Percentiles rank a stretch among this genome's conserved stretches.
Evolutionary conservation across 2,888 invertebrate genomes (phyloP).

Genomic region (Phortica okadai): DNA sequence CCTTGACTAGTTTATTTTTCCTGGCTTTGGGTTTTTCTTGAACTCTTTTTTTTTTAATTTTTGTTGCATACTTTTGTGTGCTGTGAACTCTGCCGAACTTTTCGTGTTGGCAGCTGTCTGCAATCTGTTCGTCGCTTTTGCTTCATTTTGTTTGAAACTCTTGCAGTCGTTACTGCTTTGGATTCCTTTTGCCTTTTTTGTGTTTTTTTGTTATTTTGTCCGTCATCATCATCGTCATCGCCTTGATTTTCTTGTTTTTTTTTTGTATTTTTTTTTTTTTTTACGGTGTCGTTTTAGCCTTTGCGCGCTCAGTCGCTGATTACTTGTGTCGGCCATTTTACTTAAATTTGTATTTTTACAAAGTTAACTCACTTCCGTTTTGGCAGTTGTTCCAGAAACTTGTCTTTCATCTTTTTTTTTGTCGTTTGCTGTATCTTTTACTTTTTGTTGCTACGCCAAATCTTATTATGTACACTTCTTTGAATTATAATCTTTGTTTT

Average conservation of each 20-base stretch:
- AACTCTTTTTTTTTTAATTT: not conserved
- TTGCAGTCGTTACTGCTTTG: not conserved
- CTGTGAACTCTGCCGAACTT: slow-evolving; percentile 25
- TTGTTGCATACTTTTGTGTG: slow-evolving; percentile 27
- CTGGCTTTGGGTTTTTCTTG: not conserved
- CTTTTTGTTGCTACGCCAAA: slow-evolving; percentile 3
- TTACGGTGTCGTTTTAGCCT: not conserved
- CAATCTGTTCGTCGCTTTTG: slow-evolving; percentile 23
- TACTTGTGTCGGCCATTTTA: slow-evolving; percentile 29
- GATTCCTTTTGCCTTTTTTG: not conserved
- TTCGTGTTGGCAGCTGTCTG: slow-evolving; percentile 28
- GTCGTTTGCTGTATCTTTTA: not conserved
- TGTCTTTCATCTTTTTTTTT: not conserved
- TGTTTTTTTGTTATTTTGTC: not conserved
- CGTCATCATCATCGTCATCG: not conserved
- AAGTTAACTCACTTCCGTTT: slow-evolving; percentile 27
- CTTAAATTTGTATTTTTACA: slow-evolving; percentile 30
- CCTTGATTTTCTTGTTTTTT: not conserved
- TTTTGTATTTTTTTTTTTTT: too few species aligned
- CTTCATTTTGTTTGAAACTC: slow-evolving; percentile 28
- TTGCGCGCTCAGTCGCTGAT: slow-evolving; percentile 24
- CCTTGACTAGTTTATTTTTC: slow-evolving; percentile 25
- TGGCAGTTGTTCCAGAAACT: not conserved
- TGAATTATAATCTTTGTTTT: slow-evolving; percentile 22
- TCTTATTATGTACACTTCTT: slow-evolving; percentile 27